Evolutionary conservation across 2,888 invertebrate genomes (phyloP), one percentile per base, ranked within the genome.

Genomic region (Nesidiocoris tenuis): DNA sequence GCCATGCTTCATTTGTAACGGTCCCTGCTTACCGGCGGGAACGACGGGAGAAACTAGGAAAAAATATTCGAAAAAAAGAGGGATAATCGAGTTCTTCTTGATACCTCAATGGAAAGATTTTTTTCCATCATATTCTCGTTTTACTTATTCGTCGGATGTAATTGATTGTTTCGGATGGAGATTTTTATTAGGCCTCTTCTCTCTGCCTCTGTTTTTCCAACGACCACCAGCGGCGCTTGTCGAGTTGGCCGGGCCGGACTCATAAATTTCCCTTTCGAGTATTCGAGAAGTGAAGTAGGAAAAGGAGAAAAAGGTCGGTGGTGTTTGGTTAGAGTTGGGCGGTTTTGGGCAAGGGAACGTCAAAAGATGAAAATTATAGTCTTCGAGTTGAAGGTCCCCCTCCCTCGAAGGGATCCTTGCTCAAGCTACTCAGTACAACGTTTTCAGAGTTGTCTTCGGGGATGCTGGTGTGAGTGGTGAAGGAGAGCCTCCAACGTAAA

Each of bases 141-240:
- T 67, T 54, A 67, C 67, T 67, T 55, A 67, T 67, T 67, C 67
- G 56, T 39, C 39, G 39, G 12, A 12, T 12, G 67, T 67, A 67
- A 67, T 67, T 67, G 54, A 67, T 67, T 67, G 55, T 67, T 55
- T 23, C 16, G 22, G 12, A 39, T 39, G 39, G 56, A 56, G 67
- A 56, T 2, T 67, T 67, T 55, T 67, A 67, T 56, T 54, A 19
- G 3, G 39, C 39, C 55, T 54, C 67, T 56, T 67, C 55, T 55
- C 23, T 39, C 39, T 3, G 39, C 39, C 39, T 39, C 39, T 39
- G 39, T 39, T 39, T 39, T 39, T 39, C 39, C 39, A 39, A 21
- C 56, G 67, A 56, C 67, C 67, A 67, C 67, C 67, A 67, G 56
- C 67, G 67, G 67, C 67, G 67, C 22, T 67, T 39, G 39, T 39